These are phyloP conservation scores for Clarias batrachus DNA, from an alignment of 2,113 vertebrate genomes.

Conservation along the genomic window DNA sequence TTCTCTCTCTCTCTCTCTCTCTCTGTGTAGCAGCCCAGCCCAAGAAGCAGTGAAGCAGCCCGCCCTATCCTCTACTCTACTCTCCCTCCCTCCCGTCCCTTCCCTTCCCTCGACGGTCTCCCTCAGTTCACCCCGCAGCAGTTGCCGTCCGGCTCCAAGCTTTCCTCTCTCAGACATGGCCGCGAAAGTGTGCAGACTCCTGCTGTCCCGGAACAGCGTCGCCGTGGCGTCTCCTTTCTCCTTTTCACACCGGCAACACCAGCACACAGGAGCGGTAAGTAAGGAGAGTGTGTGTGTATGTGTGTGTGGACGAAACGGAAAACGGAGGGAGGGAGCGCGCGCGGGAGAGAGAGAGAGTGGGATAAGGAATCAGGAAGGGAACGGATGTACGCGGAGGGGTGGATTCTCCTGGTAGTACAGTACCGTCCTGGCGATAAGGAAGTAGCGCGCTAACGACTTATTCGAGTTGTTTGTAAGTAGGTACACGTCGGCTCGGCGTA, in stretches of 20 bases:
- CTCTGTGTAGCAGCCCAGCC: conserved; percentile 64
- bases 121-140: conserved; percentile 77
- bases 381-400: background rate
- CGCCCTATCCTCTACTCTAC: conserved; percentile 71
- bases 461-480: background rate
- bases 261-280: conserved; percentile 74
- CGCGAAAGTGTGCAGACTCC: conserved; percentile 79
- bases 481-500: background rate
- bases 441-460: conserved; percentile 60
- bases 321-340: conserved; percentile 44
- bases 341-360: conserved; percentile 10
- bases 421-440: conserved; percentile 59
- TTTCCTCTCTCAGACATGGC: conserved; percentile 77
- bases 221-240: conserved; percentile 70
- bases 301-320: conserved; percentile 49
- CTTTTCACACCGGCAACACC: conserved; percentile 71
- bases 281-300: conserved; percentile 15
- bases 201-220: conserved; percentile 77
- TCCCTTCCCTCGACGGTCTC: conserved; percentile 61
- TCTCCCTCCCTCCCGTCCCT: conserved; percentile 64
- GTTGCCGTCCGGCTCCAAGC: conserved; percentile 69
- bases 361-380: background rate
- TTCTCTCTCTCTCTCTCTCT: background rate
- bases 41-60: conserved; percentile 57
- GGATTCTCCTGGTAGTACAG: background rate